Percentiles rank a stretch among this genome's conserved stretches.
Evolutionary conservation across 2,797 vertebrate species (phyloP).

Genomic region (Sebastes elongatus): DNA sequence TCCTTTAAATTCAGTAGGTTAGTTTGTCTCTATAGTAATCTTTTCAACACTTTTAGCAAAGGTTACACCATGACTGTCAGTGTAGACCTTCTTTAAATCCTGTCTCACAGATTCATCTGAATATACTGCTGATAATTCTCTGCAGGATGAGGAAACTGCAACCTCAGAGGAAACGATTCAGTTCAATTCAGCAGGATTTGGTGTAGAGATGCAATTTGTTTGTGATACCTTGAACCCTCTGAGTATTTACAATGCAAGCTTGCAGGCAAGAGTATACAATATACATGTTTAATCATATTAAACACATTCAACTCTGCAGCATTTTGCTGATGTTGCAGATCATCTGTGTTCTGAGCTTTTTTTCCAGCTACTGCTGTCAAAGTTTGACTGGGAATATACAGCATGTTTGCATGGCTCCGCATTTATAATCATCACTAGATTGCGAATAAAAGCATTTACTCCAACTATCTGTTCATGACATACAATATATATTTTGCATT

Average conservation of each 20-base stretch:
- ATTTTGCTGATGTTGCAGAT: slow-evolving; percentile 23
- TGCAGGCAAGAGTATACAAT: slow-evolving; percentile 7
- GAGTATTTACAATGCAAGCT: slow-evolving; percentile 20
- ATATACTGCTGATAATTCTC: slow-evolving; percentile 14
- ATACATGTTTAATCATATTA: not conserved
- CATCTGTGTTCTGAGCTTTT: not conserved
- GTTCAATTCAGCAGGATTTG: slow-evolving; percentile 48
- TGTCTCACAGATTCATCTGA: not conserved
- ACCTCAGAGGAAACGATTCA: slow-evolving; percentile 20
- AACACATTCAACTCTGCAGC: not conserved
- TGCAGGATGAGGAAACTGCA: slow-evolving; percentile 40
- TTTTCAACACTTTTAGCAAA: not conserved
- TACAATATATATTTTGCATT: not conserved
- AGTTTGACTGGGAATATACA: not conserved
- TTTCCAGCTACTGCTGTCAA: not conserved
- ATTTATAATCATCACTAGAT: not conserved
- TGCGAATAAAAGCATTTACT: not conserved
- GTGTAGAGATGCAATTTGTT: not conserved
- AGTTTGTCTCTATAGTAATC: not conserved
- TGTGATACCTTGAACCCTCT: not conserved
- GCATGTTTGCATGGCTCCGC: not conserved
- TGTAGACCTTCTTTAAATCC: not conserved
- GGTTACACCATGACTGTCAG: not conserved
- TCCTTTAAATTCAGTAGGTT: not conserved
- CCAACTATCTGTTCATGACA: not conserved